Evolutionary conservation across 2,113 vertebrate genomes (phyloP), one percentile per base, ranked within the genome.

Genomic region (Platanista minor): DNA sequence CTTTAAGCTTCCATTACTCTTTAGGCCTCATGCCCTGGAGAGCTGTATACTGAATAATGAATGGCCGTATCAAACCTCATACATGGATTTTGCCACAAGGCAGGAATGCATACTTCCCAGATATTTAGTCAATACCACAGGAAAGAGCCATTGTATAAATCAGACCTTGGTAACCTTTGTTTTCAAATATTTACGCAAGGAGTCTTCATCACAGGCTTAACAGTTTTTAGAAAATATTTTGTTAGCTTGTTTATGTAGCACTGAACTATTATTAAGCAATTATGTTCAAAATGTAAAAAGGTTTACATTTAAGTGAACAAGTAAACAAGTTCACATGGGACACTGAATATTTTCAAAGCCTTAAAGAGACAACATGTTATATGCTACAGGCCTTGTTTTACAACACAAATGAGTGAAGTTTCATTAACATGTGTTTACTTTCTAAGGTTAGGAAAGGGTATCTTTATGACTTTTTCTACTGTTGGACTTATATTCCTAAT

Each of bases 291-390:
- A 66, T 12, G 1, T 41, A 87, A 89, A 87, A 61, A 89, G 9
- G 21, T 64, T 74, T 67, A 52, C 52, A 94, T 69, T 92, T 91
- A 46, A 72, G 66, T 61, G 95, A 93, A 91, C 25, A 94, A 43
- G 33, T 84, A 75, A 92, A 83, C 39, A 95, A 69, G 61, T 93
- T 93, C 43, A 46, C 8, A 23, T 15, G 8, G 33, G 66, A 96
- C 18, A 83, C 27, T 64, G 33, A n/a, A 0, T 91, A 82, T 75
- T 77, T 92, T 87, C 41, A 87, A 66, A 67, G 25, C 29, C 43
- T 82, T 72, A 93, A 89, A 64, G 33, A 8, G 0, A 25, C 66
- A 46, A 36, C 46, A 93, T 27, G 17, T 49, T 71, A 13, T 27
- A 25, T 62, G 12, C 31, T 23, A 36, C 3, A 85, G 36, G 27